Evolutionary conservation across 1,140 invertebrate species (phyloP).

Genomic region (Caerostris darwini): DNA sequence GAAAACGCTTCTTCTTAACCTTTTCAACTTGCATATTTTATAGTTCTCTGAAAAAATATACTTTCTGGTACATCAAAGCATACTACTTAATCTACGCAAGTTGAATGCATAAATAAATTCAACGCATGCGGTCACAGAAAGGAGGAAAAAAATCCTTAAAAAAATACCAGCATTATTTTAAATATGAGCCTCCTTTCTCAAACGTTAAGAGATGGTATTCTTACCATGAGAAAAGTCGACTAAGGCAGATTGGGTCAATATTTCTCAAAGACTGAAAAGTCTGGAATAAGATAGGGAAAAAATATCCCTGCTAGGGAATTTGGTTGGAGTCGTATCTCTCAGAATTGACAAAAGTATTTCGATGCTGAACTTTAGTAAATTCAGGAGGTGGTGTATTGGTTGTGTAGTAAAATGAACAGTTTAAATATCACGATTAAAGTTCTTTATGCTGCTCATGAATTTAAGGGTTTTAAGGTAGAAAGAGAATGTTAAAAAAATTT

Average conservation of each 20-base stretch:
- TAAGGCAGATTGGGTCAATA: constrained; percentile 44
- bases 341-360: constrained; percentile 1
- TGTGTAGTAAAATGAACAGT: too few relatives aligned
- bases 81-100: neutral
- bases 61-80: neutral
- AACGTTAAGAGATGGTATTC: constrained; percentile 31
- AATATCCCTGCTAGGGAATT: neutral
- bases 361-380: too few relatives aligned
- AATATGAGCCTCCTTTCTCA: constrained; percentile 22
- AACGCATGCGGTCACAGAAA: neutral
- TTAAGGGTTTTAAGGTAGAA: too few relatives aligned
- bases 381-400: too few relatives aligned
- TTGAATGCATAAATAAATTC: constrained; percentile 53
- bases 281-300: neutral
- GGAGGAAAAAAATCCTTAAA: neutral
- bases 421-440: too few relatives aligned
- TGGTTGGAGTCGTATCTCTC: neutral
- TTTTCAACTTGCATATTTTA: constrained; percentile 60
- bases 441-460: too few relatives aligned
- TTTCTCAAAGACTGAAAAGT: neutral
- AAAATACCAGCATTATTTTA: constrained; percentile 22
- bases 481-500: too few relatives aligned
- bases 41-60: constrained; percentile 18
- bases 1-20: constrained; percentile 29
- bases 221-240: constrained; percentile 11